phyloP scores from a whole-genome alignment of 1,140 invertebrate species.

The Drosophila orosa region DNA sequence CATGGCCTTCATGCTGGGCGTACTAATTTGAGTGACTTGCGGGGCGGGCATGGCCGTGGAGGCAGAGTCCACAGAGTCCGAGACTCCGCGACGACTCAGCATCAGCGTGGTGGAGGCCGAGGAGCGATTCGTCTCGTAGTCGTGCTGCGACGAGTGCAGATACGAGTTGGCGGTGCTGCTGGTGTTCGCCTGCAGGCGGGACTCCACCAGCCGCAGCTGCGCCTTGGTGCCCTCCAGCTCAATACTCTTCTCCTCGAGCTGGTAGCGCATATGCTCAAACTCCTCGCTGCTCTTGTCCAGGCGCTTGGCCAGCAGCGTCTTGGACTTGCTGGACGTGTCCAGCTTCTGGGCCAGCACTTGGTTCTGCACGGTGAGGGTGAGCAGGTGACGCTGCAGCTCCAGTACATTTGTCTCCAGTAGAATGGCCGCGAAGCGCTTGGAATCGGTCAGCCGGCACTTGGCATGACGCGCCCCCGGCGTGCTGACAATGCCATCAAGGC shows the following conservation, averaged over 20 bases:
- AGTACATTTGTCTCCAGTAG: slow-evolving; percentile 91
- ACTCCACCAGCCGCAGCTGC: slow-evolving; percentile 89
- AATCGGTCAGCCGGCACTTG: slow-evolving; percentile 86
- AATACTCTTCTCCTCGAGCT: slow-evolving; percentile 92
- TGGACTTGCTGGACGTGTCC: slow-evolving; percentile 87
- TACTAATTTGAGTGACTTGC: slow-evolving; percentile 81
- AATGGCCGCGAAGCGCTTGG: slow-evolving; percentile 91
- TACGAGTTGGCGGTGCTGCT: slow-evolving; percentile 67
- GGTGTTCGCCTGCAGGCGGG: slow-evolving; percentile 65
- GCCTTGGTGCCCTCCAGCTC: slow-evolving; percentile 92
- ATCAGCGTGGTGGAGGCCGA: slow-evolving; percentile 81
- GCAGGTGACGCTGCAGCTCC: slow-evolving; percentile 92
- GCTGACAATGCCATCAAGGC: slow-evolving; percentile 85
- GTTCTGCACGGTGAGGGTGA: slow-evolving; percentile 93
- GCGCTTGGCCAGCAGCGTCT: slow-evolving; percentile 87
- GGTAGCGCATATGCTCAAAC: slow-evolving; percentile 92
- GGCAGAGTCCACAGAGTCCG: slow-evolving; percentile 62
- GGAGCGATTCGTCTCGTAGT: slow-evolving; percentile 82
- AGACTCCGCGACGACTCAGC: slow-evolving; percentile 70
- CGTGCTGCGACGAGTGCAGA: slow-evolving; percentile 75
- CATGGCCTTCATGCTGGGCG: slow-evolving; percentile 86
- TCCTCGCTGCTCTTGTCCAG: slow-evolving; percentile 90
- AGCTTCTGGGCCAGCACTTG: slow-evolving; percentile 90
- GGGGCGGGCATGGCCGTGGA: slow-evolving; percentile 55
- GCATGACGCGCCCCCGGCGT: slow-evolving; percentile 85